Evolutionary conservation across 2,888 invertebrate genomes (phyloP).

Genomic region (Philonicus albiceps): DNA sequence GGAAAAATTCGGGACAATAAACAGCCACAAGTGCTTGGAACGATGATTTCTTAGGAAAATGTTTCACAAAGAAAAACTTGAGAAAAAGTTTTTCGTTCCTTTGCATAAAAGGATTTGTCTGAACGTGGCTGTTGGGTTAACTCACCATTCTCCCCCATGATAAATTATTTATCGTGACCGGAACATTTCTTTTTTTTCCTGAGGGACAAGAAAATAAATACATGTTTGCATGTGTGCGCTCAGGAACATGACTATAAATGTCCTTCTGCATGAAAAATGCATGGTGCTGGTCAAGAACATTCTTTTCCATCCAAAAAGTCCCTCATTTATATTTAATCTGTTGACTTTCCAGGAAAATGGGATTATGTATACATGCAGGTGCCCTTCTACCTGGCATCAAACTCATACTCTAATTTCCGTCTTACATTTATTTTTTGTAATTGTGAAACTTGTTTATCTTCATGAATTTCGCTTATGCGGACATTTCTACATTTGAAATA

Average conservation of each 20-base stretch:
- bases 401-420: not conserved
- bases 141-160: not conserved
- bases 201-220: not conserved
- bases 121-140: not conserved
- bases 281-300: not conserved
- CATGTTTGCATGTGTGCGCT: not conserved
- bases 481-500: not conserved
- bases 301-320: not conserved
- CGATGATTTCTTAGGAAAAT: not conserved
- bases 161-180: not conserved
- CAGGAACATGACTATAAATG: not conserved
- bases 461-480: not conserved
- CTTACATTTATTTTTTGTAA: not conserved
- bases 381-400: not conserved
- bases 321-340: not conserved
- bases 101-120: not conserved
- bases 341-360: not conserved
- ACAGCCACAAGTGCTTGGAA: not conserved
- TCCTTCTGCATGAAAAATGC: not conserved
- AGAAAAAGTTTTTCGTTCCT: not conserved
- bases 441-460: not conserved
- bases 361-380: not conserved
- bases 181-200: not conserved
- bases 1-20: not conserved
- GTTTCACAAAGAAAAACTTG: not conserved